A percentile compares a stretch with the other conserved stretches of the same genome.
These are phyloP conservation scores for Lepidonotus clava DNA, from an alignment of 2,888 invertebrate species.

Conservation along the genomic window DNA sequence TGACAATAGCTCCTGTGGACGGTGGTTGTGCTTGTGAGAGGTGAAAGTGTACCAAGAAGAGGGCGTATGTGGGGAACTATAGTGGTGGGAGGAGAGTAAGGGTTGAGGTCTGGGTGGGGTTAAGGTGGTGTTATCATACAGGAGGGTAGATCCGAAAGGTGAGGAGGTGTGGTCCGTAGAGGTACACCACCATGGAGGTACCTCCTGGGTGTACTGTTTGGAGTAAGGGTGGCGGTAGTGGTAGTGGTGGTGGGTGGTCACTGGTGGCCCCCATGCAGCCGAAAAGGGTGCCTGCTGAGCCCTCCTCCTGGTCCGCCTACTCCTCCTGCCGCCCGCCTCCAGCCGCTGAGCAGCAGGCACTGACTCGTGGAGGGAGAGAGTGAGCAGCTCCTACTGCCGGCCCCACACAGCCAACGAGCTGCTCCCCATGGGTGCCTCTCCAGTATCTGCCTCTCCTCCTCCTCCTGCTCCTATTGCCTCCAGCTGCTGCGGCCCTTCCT, in stretches of 20 bases:
- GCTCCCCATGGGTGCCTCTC: neutral
- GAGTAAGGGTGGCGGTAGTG: neutral
- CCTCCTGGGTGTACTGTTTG: neutral
- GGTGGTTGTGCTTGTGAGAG: no score
- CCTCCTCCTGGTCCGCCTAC: neutral
- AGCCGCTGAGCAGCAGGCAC: neutral
- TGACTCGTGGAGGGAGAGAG: neutral
- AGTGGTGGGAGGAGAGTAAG: no score
- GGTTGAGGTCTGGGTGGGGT: no score
- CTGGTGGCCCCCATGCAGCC: neutral
- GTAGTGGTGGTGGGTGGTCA: neutral
- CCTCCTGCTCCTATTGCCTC: neutral
- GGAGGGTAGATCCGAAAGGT: neutral
- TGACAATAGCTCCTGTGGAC: constrained; percentile 17
- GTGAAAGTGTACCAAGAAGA: no score
- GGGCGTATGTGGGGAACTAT: no score
- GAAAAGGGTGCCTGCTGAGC: neutral
- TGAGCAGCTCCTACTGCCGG: neutral
- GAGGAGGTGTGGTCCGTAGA: neutral
- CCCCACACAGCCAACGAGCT: neutral
- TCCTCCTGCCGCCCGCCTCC: neutral
- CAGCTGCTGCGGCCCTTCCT: neutral
- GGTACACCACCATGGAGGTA: neutral
- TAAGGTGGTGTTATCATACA: no score
- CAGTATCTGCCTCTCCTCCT: neutral